A percentile compares a stretch with the other conserved stretches of the same genome.
Conservation (phyloP, 1,140 invertebrate species). For the Leptopilina boulardi region DNA sequence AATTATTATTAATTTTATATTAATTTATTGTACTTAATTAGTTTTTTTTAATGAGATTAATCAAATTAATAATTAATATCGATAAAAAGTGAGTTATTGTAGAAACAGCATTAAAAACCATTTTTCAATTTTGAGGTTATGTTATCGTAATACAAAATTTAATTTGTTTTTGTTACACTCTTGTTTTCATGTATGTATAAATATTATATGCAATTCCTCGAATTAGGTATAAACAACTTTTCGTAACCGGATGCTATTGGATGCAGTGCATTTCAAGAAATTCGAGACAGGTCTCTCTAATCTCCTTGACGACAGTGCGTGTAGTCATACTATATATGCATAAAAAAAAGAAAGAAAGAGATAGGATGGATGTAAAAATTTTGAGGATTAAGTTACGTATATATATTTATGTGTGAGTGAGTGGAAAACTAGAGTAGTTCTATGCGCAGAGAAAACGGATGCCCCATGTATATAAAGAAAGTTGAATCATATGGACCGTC, state of each 20-base stretch:
- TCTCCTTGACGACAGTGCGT: slow-evolving; percentile 55
- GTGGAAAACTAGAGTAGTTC: neutral
- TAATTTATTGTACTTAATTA: too few species aligned
- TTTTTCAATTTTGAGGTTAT: too few species aligned
- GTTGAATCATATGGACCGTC: slow-evolving; percentile 42
- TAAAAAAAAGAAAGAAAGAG: slow-evolving; percentile 23
- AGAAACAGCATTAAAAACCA: too few species aligned
- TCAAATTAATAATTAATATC: too few species aligned
- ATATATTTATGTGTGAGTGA: neutral
- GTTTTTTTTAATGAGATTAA: too few species aligned
- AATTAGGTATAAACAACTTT: slow-evolving; percentile 43
- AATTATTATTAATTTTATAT: too few species aligned
- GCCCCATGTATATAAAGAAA: slow-evolving; percentile 29
- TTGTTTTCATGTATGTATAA: too few species aligned
- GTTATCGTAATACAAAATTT: too few species aligned
- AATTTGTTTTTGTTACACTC: too few species aligned
- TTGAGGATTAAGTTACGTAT: slow-evolving; percentile 3
- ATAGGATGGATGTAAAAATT: slow-evolving; percentile 24
- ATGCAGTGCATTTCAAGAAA: slow-evolving; percentile 47
- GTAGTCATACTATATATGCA: slow-evolving; percentile 37
- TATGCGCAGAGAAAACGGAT: slow-evolving; percentile 33
- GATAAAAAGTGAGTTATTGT: too few species aligned
- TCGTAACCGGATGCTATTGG: slow-evolving; percentile 55
- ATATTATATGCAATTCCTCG: neutral
- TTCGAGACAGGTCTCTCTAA: slow-evolving; percentile 57